A percentile compares a stretch with the other conserved stretches of the same genome.
These are phyloP conservation scores for Sapayoa aenigma DNA, from an alignment of 2,113 vertebrate species.

Conservation along the genomic window DNA sequence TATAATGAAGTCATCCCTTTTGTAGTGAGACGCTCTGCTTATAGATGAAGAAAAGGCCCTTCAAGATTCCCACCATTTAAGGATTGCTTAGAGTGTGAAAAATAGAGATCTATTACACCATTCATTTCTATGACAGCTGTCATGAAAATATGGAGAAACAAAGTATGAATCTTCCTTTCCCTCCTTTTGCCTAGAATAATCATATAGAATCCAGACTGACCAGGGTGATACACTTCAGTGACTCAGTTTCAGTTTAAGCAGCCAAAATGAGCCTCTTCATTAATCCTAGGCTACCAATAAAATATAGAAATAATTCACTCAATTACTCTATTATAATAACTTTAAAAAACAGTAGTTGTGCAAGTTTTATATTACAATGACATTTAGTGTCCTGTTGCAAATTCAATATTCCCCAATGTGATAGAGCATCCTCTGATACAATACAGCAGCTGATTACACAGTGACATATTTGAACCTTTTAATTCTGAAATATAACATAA, in stretches of 20 bases:
- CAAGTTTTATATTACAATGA: background rate
- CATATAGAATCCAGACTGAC: background rate
- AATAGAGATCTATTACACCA: background rate
- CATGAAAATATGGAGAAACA: background rate
- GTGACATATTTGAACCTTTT: constrained; percentile 16
- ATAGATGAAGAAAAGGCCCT: background rate
- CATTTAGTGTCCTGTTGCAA: constrained; percentile 23
- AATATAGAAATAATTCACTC: background rate
- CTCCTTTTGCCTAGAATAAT: background rate
- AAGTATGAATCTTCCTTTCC: background rate
- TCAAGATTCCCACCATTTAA: background rate
- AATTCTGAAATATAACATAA: constrained; percentile 29
- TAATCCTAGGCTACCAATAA: background rate
- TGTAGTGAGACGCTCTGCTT: background rate
- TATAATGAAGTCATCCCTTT: background rate
- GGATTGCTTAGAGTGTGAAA: background rate
- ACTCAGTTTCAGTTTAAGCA: background rate
- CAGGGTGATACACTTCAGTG: background rate
- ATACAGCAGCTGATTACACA: constrained; percentile 52
- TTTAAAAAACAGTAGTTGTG: background rate
- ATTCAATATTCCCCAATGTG: constrained; percentile 10
- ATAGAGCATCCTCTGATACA: constrained; percentile 42
- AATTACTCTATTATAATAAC: constrained; percentile 15
- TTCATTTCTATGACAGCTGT: background rate
- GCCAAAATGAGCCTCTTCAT: background rate